phyloP scores from a whole-genome alignment of 2,797 vertebrate species.

The Mormyrops boulengeri region DNA sequence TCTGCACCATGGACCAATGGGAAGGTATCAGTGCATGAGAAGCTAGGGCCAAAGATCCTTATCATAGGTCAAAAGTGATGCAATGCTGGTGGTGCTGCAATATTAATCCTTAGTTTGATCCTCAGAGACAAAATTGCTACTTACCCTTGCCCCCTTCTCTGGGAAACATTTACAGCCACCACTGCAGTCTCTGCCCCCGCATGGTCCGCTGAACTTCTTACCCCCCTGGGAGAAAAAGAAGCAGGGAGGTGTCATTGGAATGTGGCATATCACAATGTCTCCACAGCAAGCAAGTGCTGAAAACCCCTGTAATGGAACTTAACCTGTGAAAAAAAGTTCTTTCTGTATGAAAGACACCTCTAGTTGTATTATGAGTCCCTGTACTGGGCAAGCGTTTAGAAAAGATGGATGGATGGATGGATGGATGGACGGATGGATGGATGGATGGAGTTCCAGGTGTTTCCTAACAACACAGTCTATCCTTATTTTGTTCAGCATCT shows the following conservation, averaged over 20 bases:
- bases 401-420: background rate
- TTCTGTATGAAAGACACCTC: background rate
- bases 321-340: background rate
- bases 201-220: slow-evolving; percentile 79
- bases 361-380: background rate
- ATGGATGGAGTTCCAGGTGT: background rate
- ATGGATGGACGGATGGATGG: background rate
- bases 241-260: slow-evolving; percentile 10
- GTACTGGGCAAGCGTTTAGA: background rate
- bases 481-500: background rate
- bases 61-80: background rate
- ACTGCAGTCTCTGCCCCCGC: slow-evolving; percentile 93
- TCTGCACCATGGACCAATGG: background rate
- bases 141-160: slow-evolving; percentile 92
- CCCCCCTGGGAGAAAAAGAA: slow-evolving; percentile 66
- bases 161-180: slow-evolving; percentile 88
- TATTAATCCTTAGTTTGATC: background rate
- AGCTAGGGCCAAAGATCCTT: background rate
- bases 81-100: background rate
- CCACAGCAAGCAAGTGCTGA: background rate
- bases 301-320: background rate
- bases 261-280: background rate
- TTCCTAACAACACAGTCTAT: background rate
- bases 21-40: background rate
- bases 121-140: slow-evolving; percentile 41